Evolutionary conservation across 1,140 invertebrate species (phyloP).

Genomic region (Scaptodrosophila lebanonensis): DNA sequence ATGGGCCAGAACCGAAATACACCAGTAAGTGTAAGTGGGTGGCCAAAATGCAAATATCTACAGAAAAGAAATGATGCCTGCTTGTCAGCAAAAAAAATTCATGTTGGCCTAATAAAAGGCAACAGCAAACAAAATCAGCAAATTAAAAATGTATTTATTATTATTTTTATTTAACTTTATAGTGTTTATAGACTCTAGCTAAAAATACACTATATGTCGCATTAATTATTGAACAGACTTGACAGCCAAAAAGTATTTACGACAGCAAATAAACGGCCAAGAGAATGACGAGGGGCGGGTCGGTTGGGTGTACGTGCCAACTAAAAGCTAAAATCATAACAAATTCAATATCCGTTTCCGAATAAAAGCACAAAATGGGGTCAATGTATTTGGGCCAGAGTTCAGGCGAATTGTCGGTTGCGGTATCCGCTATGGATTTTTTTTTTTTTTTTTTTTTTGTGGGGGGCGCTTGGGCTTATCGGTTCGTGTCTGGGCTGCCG

Average conservation of each 20-base stretch:
- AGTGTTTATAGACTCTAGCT: conserved; percentile 27
- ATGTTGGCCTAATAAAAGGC: conserved; percentile 59
- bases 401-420: too few relatives aligned
- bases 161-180: conserved; percentile 36
- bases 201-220: conserved; percentile 29
- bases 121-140: conserved; percentile 35
- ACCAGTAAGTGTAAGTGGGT: conserved; percentile 42
- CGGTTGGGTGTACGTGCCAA: neutral
- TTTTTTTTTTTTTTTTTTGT: too few relatives aligned
- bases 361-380: too few relatives aligned
- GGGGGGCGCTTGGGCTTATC: conserved; percentile 14
- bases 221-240: conserved; percentile 19
- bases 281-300: neutral
- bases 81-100: conserved; percentile 29
- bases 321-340: neutral
- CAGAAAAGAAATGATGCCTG: conserved; percentile 55
- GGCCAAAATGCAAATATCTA: conserved; percentile 22
- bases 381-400: too few relatives aligned
- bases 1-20: conserved; percentile 52
- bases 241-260: neutral
- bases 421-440: too few relatives aligned
- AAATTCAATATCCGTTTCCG: too few relatives aligned
- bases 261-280: neutral
- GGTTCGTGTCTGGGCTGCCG: neutral
- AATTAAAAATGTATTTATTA: conserved; percentile 61